phyloP scores from a whole-genome alignment of 30 jellyfish, hydroid and myxozoan genomes.

The Sanderia malayensis region DNA sequence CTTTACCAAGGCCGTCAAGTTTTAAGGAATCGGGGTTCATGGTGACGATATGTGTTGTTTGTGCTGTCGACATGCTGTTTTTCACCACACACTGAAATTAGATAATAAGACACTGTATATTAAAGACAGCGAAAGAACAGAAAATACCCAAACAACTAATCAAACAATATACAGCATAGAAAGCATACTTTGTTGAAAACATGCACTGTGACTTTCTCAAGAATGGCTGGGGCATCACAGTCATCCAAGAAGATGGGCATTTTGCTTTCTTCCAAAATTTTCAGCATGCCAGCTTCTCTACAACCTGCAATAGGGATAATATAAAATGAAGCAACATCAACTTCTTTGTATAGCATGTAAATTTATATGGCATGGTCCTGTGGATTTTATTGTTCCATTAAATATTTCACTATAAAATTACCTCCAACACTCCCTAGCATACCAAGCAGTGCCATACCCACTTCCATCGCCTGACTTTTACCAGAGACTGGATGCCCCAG shows the following conservation, averaged over 20 bases:
- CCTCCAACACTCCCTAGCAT: background rate
- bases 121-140: background rate
- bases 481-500: background rate
- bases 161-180: background rate
- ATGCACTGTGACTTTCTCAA: background rate
- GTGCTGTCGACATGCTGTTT: background rate
- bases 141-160: background rate
- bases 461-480: background rate
- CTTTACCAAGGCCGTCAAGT: background rate
- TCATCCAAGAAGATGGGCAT: background rate
- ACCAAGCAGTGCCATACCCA: background rate
- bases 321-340: too few species aligned
- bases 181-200: background rate
- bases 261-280: background rate
- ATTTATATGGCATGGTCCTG: background rate
- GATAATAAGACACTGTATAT: background rate
- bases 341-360: background rate
- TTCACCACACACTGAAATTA: background rate
- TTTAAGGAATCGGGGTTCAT: background rate
- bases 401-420: too few species aligned
- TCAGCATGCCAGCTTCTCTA: background rate
- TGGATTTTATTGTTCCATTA: background rate
- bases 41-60: background rate
- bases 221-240: background rate
- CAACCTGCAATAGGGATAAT: background rate